Conservation (phyloP, 2,113 vertebrate species). For the Syngnathus typhle region DNA sequence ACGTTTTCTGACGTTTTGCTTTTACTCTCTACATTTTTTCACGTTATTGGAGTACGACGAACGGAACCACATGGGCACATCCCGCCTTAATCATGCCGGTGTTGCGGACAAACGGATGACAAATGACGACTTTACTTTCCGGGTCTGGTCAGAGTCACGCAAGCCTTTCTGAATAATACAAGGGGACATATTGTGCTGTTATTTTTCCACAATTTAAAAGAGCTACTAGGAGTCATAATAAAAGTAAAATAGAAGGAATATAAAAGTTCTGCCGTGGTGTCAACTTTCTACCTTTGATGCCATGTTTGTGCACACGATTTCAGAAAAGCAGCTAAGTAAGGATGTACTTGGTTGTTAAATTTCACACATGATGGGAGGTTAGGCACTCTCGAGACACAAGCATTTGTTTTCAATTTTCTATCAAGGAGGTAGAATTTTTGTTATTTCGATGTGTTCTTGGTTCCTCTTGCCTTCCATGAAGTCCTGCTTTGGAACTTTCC, state of each 20-base stretch:
- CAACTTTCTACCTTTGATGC: too few species aligned
- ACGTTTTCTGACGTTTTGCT: not conserved
- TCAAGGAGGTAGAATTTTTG: not conserved
- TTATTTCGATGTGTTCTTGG: slow-evolving; percentile 5
- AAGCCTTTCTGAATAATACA: slow-evolving; percentile 31
- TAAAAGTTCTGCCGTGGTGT: too few species aligned
- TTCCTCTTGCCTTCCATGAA: slow-evolving; percentile 1
- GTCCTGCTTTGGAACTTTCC: slow-evolving; percentile 28
- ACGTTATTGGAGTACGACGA: too few species aligned
- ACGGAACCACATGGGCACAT: slow-evolving; percentile 6
- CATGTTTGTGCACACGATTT: not conserved
- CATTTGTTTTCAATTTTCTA: not conserved
- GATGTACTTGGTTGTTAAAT: not conserved
- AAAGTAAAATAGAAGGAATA: not conserved
- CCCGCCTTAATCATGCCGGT: slow-evolving; percentile 56
- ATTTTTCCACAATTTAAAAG: too few species aligned
- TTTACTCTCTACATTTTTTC: not conserved
- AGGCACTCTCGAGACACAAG: not conserved
- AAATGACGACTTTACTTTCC: slow-evolving; percentile 16
- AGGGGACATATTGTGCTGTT: too few species aligned
- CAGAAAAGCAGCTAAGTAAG: not conserved
- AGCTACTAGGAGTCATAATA: too few species aligned
- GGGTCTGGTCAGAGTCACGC: slow-evolving; percentile 42
- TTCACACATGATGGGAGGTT: not conserved
- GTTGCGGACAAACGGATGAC: slow-evolving; percentile 38